Evolutionary conservation across 2,797 vertebrate genomes (phyloP).

Genomic region (Micromesistius poutassou): DNA sequence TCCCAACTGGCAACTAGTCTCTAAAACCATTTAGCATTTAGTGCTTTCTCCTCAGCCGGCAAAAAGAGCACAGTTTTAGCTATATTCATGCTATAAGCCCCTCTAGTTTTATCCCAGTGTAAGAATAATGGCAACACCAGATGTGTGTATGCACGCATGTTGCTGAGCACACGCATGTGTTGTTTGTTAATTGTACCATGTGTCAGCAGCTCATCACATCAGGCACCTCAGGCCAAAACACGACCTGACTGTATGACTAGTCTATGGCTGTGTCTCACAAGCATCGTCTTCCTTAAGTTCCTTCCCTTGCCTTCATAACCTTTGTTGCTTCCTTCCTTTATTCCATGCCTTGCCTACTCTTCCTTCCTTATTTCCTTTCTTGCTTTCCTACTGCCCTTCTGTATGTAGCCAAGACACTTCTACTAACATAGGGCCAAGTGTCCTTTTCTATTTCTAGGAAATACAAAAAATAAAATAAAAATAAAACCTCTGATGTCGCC

Average conservation of each 20-base stretch:
- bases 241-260: slow-evolving; percentile 37
- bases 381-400: slow-evolving; percentile 3
- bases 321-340: slow-evolving; percentile 2
- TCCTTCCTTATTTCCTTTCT: neutral
- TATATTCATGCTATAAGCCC: slow-evolving; percentile 53
- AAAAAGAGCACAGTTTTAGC: slow-evolving; percentile 50
- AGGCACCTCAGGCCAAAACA: slow-evolving; percentile 23
- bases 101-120: slow-evolving; percentile 50
- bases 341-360: neutral
- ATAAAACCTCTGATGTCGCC: neutral
- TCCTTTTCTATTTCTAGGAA: neutral
- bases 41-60: slow-evolving; percentile 2
- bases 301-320: slow-evolving; percentile 10
- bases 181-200: neutral
- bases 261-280: slow-evolving; percentile 20
- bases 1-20: neutral
- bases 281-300: slow-evolving; percentile 6
- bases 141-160: slow-evolving; percentile 15
- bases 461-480: neutral
- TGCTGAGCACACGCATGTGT: neutral
- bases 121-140: slow-evolving; percentile 36
- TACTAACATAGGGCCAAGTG: slow-evolving; percentile 2
- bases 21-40: slow-evolving; percentile 3
- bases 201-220: slow-evolving; percentile 4
- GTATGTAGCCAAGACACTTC: neutral